Conservation (phyloP, 1,140 invertebrate genomes). For the Tetramorium simillimum region DNA sequence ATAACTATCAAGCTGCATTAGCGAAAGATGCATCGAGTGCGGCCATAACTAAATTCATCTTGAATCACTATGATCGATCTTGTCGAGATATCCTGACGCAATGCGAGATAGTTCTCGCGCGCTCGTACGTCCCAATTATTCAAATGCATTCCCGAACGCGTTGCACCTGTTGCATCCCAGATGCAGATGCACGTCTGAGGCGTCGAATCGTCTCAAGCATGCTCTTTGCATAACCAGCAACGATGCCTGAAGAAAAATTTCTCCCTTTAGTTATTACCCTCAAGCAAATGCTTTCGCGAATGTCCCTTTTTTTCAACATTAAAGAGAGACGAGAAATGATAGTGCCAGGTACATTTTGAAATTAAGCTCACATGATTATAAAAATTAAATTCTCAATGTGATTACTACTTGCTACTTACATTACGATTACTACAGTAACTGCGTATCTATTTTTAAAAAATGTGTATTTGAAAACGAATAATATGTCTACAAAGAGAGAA, state of each 20-base stretch:
- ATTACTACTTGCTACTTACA: background rate
- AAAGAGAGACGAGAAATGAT: background rate
- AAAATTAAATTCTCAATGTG: background rate
- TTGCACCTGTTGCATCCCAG: conserved; percentile 81
- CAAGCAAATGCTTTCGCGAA: background rate
- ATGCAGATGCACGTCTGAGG: conserved; percentile 54
- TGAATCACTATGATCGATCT: conserved; percentile 55
- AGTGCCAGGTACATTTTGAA: background rate
- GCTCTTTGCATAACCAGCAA: conserved; percentile 62
- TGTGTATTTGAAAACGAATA: background rate
- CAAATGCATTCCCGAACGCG: conserved; percentile 77
- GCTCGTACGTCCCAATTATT: conserved; percentile 81
- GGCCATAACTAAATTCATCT: conserved; percentile 42
- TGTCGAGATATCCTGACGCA: conserved; percentile 50
- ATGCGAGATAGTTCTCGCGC: conserved; percentile 63
- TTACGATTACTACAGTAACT: too few relatives aligned
- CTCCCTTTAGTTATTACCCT: conserved; percentile 15
- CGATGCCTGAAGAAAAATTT: background rate
- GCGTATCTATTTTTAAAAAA: background rate
- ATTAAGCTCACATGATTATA: background rate
- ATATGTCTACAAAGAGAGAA: background rate
- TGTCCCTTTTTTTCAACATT: background rate
- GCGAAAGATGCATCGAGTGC: background rate
- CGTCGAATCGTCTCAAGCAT: conserved; percentile 57
- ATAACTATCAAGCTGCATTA: background rate